Percentiles rank a stretch among this genome's conserved stretches.
These are phyloP conservation scores for Trilocha varians DNA, from an alignment of 2,888 invertebrate genomes.

Conservation along the genomic window DNA sequence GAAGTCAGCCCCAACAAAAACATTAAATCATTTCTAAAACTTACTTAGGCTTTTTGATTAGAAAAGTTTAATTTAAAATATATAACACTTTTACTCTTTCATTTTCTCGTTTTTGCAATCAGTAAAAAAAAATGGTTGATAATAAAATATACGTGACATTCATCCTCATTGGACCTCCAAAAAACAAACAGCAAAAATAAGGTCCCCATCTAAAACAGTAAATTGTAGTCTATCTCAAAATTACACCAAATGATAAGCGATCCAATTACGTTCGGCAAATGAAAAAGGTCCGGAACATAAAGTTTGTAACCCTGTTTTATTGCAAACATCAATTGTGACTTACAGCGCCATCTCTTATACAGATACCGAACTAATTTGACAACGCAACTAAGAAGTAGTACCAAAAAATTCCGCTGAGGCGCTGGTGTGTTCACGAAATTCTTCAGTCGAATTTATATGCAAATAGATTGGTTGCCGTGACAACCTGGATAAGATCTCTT, in stretches of 20 bases:
- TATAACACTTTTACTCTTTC: too few relatives aligned
- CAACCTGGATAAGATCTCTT: slow-evolving; percentile 1
- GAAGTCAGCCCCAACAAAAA: too few relatives aligned
- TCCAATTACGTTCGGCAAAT: slow-evolving; percentile 1
- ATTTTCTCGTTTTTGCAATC: too few relatives aligned
- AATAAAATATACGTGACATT: too few relatives aligned
- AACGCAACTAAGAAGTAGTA: background rate
- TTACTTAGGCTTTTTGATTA: too few relatives aligned
- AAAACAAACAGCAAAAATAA: slow-evolving; percentile 7
- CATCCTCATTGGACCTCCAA: background rate
- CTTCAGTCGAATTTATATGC: background rate
- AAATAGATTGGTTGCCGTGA: slow-evolving; percentile 2
- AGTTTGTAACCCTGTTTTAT: background rate
- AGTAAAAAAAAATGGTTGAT: too few relatives aligned
- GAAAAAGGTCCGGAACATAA: background rate
- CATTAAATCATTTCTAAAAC: too few relatives aligned
- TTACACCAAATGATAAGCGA: background rate
- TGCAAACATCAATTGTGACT: background rate
- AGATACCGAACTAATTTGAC: background rate
- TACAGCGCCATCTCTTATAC: slow-evolving; percentile 1
- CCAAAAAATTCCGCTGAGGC: background rate
- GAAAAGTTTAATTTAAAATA: too few relatives aligned
- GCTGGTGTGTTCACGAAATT: background rate
- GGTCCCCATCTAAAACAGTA: slow-evolving; percentile 6
- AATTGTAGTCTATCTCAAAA: background rate